Percentiles rank a stretch among this genome's conserved stretches.
Evolutionary conservation across 2,888 invertebrate species (phyloP).

Genomic region (Andrena minutula): DNA sequence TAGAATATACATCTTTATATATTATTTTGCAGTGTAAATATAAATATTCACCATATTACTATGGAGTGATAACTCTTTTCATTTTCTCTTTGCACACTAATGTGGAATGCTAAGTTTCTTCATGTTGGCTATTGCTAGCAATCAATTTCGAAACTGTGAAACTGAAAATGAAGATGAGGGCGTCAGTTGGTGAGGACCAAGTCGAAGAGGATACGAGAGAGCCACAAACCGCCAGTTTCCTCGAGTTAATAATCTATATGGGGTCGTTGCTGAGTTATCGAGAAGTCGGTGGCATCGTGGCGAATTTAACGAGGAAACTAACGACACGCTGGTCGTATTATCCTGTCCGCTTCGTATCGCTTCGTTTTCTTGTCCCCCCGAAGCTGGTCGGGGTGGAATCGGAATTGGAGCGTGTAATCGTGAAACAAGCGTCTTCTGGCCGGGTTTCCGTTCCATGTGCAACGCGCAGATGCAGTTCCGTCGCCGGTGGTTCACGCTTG

Average conservation of each 20-base stretch:
- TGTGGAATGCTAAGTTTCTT: too few relatives aligned
- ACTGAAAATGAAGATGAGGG: background rate
- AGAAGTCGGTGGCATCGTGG: constrained; percentile 40
- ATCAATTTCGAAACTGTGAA: too few relatives aligned
- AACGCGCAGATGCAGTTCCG: constrained; percentile 33
- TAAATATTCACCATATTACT: too few relatives aligned
- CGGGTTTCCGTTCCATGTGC: constrained; percentile 46
- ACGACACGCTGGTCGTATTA: constrained; percentile 44
- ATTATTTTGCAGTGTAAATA: too few relatives aligned
- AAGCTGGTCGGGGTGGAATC: constrained; percentile 38
- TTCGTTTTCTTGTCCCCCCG: constrained; percentile 41
- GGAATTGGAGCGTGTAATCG: constrained; percentile 58
- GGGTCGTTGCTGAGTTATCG: constrained; percentile 45
- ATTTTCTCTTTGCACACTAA: too few relatives aligned
- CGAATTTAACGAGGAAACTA: constrained; percentile 58
- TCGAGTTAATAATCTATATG: constrained; percentile 37
- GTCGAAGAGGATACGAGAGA: background rate
- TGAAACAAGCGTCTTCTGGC: constrained; percentile 49
- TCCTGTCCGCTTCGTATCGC: constrained; percentile 22
- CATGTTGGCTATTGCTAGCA: too few relatives aligned
- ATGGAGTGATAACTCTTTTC: too few relatives aligned
- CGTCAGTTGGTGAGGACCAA: constrained; percentile 4
- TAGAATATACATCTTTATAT: too few relatives aligned
- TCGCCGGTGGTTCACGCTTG: constrained; percentile 9
- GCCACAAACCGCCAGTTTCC: constrained; percentile 26